These are phyloP conservation scores for Tetropium fuscum DNA, from an alignment of 2,888 invertebrate genomes.

Conservation along the genomic window DNA sequence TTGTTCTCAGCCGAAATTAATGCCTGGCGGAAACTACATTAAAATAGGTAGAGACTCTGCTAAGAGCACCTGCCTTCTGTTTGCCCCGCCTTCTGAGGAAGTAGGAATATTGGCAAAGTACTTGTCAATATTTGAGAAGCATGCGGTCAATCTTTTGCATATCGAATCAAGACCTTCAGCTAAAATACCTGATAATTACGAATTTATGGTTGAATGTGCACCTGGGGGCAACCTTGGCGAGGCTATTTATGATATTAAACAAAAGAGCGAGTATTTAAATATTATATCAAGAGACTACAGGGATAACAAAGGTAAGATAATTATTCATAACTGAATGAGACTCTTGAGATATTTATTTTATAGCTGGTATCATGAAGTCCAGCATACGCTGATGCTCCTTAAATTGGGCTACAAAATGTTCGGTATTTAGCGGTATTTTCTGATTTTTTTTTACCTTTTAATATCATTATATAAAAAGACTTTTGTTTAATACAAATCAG, in stretches of 20 bases:
- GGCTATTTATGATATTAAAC: constrained; percentile 80
- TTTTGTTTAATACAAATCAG: no score
- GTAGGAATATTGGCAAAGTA: constrained; percentile 91
- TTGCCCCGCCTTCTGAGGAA: constrained; percentile 85
- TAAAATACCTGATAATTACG: constrained; percentile 81
- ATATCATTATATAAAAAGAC: no score
- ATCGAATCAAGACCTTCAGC: constrained; percentile 95
- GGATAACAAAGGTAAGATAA: constrained; percentile 80
- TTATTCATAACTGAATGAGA: no score
- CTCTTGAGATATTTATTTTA: no score
- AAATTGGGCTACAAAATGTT: no score
- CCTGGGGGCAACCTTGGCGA: constrained; percentile 80
- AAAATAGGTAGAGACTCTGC: constrained; percentile 81
- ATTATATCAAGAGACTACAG: constrained; percentile 90
- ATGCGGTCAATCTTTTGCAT: constrained; percentile 86
- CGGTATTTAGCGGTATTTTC: no score
- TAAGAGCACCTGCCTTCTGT: constrained; percentile 86
- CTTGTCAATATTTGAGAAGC: constrained; percentile 87
- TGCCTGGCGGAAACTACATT: constrained; percentile 87
- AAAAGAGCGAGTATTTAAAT: constrained; percentile 82
- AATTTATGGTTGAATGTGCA: constrained; percentile 96
- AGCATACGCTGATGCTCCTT: no score
- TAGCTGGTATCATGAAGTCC: no score
- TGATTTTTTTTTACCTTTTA: no score
- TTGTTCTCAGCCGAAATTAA: constrained; percentile 77